A percentile compares a stretch with the other conserved stretches of the same genome.
These are phyloP conservation scores for Lamprologus lemairii DNA, from an alignment of 2,113 vertebrate genomes.

Conservation along the genomic window DNA sequence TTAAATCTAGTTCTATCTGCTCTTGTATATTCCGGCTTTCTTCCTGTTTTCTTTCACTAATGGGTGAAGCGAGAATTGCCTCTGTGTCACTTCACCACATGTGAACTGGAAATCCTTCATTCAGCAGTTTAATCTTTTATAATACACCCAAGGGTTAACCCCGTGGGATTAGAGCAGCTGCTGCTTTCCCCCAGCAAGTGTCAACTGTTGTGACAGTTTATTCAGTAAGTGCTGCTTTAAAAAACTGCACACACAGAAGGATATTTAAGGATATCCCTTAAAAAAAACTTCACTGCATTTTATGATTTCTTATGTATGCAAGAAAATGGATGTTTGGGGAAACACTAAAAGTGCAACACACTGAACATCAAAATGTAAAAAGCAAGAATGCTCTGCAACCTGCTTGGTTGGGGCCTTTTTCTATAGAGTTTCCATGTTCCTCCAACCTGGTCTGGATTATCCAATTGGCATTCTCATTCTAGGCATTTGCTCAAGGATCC, in stretches of 20 bases:
- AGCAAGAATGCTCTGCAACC: background rate
- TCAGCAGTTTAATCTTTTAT: background rate
- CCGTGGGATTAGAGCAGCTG: background rate
- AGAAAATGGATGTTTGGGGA: background rate
- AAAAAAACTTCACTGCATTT: background rate
- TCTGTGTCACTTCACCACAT: background rate
- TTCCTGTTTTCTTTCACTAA: background rate
- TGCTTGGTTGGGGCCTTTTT: background rate
- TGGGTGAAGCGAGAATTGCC: background rate
- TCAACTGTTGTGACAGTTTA: background rate
- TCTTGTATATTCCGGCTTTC: background rate
- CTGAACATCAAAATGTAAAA: background rate
- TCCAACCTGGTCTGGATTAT: background rate
- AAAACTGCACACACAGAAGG: background rate
- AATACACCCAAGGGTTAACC: background rate
- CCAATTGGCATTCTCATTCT: background rate
- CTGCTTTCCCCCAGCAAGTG: background rate
- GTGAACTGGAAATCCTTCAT: background rate
- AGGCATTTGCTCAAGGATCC: background rate
- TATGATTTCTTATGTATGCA: background rate
- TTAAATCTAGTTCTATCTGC: background rate
- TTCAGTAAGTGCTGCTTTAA: background rate
- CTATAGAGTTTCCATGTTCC: rapidly evolving
- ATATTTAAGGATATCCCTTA: background rate
- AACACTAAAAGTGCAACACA: background rate